These are phyloP conservation scores for Chloropsis cyanopogon DNA, from an alignment of 2,113 vertebrate genomes.

Conservation along the genomic window DNA sequence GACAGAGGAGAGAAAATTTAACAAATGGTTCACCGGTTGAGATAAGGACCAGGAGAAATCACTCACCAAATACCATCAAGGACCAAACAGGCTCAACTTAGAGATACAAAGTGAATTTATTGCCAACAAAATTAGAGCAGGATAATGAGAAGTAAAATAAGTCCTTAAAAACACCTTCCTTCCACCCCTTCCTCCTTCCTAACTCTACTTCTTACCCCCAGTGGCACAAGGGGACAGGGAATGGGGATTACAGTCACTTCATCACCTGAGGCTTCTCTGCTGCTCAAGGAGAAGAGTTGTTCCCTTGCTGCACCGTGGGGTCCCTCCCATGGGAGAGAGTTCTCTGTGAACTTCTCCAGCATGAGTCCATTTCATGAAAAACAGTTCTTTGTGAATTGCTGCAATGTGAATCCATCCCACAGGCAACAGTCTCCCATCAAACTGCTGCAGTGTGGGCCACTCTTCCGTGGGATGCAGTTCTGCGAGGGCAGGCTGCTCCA, in stretches of 20 bases:
- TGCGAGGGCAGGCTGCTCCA: not conserved
- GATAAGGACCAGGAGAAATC: not conserved
- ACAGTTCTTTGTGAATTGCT: not conserved
- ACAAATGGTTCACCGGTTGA: not conserved
- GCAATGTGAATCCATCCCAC: not conserved
- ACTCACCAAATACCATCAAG: not conserved
- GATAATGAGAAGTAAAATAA: not conserved
- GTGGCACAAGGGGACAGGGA: accelerated
- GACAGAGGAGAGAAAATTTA: not conserved
- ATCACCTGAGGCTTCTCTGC: not conserved
- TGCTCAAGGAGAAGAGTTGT: not conserved
- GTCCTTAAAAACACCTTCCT: not conserved
- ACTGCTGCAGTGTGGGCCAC: not conserved
- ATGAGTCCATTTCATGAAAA: not conserved
- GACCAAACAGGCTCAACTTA: not conserved
- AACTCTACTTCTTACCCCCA: not conserved
- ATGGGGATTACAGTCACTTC: not conserved
- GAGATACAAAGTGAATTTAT: not conserved
- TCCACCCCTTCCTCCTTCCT: not conserved
- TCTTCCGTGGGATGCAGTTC: accelerated
- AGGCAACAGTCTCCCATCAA: not conserved
- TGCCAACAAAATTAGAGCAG: not conserved
- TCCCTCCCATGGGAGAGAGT: not conserved
- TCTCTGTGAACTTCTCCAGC: not conserved
- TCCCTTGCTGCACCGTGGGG: not conserved